phyloP scores from a whole-genome alignment of 1,140 invertebrate species.

The Anthonomus grandis region DNA sequence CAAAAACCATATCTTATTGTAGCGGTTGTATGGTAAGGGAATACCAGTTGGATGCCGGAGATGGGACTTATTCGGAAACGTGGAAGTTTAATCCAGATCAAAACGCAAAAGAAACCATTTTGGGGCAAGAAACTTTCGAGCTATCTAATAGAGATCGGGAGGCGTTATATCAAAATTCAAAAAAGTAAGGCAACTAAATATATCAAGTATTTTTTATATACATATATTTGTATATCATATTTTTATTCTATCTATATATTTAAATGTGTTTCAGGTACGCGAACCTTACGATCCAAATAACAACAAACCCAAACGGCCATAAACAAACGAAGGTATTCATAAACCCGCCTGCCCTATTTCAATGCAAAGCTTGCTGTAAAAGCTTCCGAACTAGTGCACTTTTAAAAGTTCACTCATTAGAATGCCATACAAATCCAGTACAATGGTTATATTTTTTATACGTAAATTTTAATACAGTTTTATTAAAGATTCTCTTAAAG shows the following conservation, averaged over 20 bases:
- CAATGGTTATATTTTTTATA: background rate
- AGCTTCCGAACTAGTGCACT: slow-evolving; percentile 9
- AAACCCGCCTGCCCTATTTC: slow-evolving; percentile 17
- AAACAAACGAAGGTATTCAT: slow-evolving; percentile 28
- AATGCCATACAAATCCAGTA: background rate
- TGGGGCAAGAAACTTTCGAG: slow-evolving; percentile 3
- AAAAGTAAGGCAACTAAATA: too few species aligned
- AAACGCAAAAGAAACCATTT: slow-evolving; percentile 23
- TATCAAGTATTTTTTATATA: background rate
- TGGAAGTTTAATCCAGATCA: slow-evolving; percentile 32
- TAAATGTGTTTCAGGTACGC: slow-evolving; percentile 17
- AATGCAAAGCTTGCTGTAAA: slow-evolving; percentile 14
- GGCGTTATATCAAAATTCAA: background rate
- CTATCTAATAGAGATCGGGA: background rate
- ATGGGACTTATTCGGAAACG: slow-evolving; percentile 22
- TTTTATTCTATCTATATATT: too few species aligned
- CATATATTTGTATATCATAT: background rate
- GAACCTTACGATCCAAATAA: slow-evolving; percentile 29
- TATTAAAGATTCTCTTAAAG: too few species aligned
- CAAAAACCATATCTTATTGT: slow-evolving; percentile 21
- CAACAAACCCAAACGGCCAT: slow-evolving; percentile 18
- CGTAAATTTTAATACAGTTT: background rate
- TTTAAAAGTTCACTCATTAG: slow-evolving; percentile 9
- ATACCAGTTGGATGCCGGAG: slow-evolving; percentile 9
- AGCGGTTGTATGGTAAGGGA: slow-evolving; percentile 32